Evolutionary conservation across 2,888 invertebrate species (phyloP).

Genomic region (Nowickia ferox): DNA sequence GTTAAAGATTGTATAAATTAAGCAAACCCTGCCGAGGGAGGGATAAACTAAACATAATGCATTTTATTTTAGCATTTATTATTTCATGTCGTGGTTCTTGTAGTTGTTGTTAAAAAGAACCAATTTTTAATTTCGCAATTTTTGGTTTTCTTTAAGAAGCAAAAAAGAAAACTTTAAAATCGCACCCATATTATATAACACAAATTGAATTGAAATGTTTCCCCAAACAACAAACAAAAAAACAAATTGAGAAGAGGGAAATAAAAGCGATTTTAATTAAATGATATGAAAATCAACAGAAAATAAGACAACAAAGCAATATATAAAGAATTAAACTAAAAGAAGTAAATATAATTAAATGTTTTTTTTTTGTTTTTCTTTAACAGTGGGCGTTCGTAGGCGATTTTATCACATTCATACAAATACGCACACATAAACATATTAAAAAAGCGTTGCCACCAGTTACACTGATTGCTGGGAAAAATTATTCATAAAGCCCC

Average conservation of each 20-base stretch:
- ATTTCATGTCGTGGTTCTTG: conserved; percentile 16
- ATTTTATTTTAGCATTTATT: conserved; percentile 26
- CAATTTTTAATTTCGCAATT: conserved; percentile 25
- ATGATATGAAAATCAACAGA: conserved; percentile 74
- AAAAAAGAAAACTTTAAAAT: conserved; percentile 20
- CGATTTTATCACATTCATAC: conserved; percentile 55
- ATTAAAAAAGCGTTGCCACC: not conserved
- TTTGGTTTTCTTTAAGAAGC: conserved; percentile 12
- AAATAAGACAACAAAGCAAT: conserved; percentile 38
- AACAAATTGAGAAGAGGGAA: conserved; percentile 54
- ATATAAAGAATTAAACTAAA: conserved; percentile 33
- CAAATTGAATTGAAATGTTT: conserved; percentile 45
- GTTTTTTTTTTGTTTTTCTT: conserved; percentile 33
- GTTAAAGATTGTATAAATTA: conserved; percentile 50
- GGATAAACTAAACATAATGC: not conserved
- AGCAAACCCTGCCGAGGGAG: not conserved
- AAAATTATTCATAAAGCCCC: too few relatives aligned
- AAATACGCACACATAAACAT: not conserved
- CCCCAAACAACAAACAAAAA: conserved; percentile 22
- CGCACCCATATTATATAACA: conserved; percentile 53
- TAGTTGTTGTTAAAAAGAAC: conserved; percentile 1
- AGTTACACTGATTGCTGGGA: too few relatives aligned
- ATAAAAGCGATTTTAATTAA: conserved; percentile 75
- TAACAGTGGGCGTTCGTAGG: conserved; percentile 69
- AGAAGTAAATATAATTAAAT: conserved; percentile 70